A percentile compares a stretch with the other conserved stretches of the same genome.
Evolutionary conservation across 2,888 invertebrate species (phyloP).

Genomic region (Polydrusus pterygomalis): DNA sequence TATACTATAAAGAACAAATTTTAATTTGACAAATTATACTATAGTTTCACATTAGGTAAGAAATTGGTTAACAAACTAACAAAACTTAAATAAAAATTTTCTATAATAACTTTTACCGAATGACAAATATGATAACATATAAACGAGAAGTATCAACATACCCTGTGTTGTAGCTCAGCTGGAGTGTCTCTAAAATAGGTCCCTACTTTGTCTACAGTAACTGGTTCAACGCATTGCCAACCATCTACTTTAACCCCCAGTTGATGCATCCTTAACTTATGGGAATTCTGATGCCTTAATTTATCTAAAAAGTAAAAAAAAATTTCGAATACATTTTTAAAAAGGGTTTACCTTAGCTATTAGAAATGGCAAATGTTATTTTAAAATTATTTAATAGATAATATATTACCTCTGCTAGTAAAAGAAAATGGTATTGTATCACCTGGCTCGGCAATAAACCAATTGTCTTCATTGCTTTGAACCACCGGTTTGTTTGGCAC

Average conservation of each 20-base stretch:
- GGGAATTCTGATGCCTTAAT: constrained; percentile 82
- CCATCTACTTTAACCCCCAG: constrained; percentile 92
- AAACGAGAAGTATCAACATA: constrained; percentile 1
- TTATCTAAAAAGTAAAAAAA: constrained; percentile 71
- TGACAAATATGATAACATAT: neutral
- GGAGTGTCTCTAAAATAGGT: constrained; percentile 88
- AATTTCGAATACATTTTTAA: too few relatives aligned
- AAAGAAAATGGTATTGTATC: constrained; percentile 91
- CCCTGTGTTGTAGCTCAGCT: constrained; percentile 66
- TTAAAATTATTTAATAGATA: too few relatives aligned
- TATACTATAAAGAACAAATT: constrained; percentile 56
- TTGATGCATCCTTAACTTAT: constrained; percentile 88
- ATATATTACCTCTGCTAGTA: constrained; percentile 77
- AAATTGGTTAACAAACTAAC: too few relatives aligned
- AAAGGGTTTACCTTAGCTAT: too few relatives aligned
- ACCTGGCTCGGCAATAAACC: constrained; percentile 83
- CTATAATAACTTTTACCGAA: neutral
- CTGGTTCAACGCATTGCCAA: constrained; percentile 89
- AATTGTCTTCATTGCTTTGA: constrained; percentile 75
- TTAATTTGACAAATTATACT: neutral
- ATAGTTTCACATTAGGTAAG: too few relatives aligned
- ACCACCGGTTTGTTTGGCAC: constrained; percentile 64
- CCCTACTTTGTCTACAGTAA: constrained; percentile 97
- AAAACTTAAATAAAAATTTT: neutral
- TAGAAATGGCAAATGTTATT: too few relatives aligned